Conservation (phyloP, 2,888 invertebrate species). For the Eupithecia dodoneata region DNA sequence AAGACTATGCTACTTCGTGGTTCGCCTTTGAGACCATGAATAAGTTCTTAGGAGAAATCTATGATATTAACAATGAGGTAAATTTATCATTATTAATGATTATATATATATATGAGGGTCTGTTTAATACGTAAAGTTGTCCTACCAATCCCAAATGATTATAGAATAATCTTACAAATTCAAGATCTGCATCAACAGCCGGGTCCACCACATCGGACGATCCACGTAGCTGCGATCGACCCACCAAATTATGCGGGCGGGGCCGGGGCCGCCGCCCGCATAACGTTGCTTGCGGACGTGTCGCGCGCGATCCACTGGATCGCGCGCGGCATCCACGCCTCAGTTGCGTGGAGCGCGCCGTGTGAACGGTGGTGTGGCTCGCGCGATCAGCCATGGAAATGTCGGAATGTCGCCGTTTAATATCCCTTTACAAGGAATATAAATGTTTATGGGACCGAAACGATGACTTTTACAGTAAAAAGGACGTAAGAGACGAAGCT, state of each 20-base stretch:
- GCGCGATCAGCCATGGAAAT: background rate
- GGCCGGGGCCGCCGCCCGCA: no score
- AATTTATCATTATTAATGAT: background rate
- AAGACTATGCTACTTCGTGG: slow-evolving; percentile 9
- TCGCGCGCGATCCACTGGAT: background rate
- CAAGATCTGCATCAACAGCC: background rate
- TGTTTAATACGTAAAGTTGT: background rate
- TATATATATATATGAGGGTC: background rate
- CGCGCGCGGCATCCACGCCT: background rate
- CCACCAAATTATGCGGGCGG: no score
- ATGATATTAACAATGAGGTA: slow-evolving; percentile 1
- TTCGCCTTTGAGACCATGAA: slow-evolving; percentile 13
- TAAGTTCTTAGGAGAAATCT: slow-evolving; percentile 5
- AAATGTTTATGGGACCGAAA: slow-evolving; percentile 49
- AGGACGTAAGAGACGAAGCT: slow-evolving; percentile 49
- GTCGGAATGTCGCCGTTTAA: slow-evolving; percentile 39
- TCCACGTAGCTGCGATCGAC: no score
- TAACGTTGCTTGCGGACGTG: no score
- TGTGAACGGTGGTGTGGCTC: background rate
- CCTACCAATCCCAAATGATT: background rate
- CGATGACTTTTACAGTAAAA: slow-evolving; percentile 45
- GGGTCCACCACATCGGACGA: background rate
- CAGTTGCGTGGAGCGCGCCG: background rate
- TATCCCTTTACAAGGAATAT: slow-evolving; percentile 39
- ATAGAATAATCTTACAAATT: background rate